Percentiles rank a stretch among this genome's conserved stretches.
phyloP scores from a whole-genome alignment of 2,113 vertebrate genomes.

The Atlantisia rogersi region DNA sequence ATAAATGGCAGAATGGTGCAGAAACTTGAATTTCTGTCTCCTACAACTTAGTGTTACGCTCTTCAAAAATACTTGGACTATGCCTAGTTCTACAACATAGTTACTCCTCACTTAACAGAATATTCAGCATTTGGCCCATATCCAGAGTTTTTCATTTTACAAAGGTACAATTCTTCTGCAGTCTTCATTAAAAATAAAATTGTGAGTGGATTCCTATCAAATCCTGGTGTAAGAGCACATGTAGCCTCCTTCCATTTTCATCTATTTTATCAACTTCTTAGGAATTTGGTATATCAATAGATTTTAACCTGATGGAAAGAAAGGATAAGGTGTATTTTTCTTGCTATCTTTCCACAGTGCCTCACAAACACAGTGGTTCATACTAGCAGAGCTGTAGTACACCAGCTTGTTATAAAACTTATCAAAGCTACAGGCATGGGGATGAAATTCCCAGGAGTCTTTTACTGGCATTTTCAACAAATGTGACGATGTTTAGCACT shows the following conservation, averaged over 20 bases:
- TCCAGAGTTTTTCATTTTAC: background rate
- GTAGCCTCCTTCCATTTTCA: background rate
- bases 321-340: background rate
- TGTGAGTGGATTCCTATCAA: background rate
- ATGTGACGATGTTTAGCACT: slow-evolving; percentile 24
- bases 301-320: background rate
- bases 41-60: background rate
- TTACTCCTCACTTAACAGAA: background rate
- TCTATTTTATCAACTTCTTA: background rate
- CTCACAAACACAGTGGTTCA: background rate
- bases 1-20: background rate
- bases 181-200: background rate
- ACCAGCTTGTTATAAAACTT: slow-evolving; percentile 43
- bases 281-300: background rate
- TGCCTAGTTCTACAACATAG: background rate
- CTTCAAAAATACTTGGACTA: background rate
- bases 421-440: slow-evolving; percentile 15
- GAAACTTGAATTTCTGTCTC: background rate
- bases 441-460: slow-evolving; percentile 40
- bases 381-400: background rate
- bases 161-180: background rate
- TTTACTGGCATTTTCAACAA: slow-evolving; percentile 39
- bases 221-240: background rate
- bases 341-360: background rate
- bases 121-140: background rate